A percentile compares a stretch with the other conserved stretches of the same genome.
These are phyloP conservation scores for Noturus placidus DNA, from an alignment of 2,113 vertebrate species.

Conservation along the genomic window DNA sequence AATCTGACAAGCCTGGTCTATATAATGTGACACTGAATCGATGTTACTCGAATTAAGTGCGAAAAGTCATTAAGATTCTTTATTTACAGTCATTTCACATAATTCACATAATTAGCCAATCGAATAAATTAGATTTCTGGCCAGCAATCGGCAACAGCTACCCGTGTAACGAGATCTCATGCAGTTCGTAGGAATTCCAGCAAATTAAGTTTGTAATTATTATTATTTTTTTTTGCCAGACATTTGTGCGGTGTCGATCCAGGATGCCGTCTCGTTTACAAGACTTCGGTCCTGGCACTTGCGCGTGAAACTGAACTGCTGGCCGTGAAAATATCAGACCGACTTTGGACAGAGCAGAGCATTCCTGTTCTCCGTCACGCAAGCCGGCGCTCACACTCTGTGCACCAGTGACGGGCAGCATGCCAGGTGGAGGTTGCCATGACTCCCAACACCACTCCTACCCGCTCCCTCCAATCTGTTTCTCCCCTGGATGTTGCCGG, in stretches of 20 bases:
- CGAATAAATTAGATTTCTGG: constrained; percentile 24
- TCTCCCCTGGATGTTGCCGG: constrained; percentile 81
- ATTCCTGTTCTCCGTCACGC: constrained; percentile 86
- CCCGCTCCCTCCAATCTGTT: constrained; percentile 20
- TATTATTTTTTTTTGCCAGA: neutral
- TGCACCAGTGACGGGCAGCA: constrained; percentile 84
- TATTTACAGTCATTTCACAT: constrained; percentile 20
- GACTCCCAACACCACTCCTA: constrained; percentile 82
- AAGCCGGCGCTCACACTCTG: constrained; percentile 81
- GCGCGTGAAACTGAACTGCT: neutral
- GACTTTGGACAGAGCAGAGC: constrained; percentile 83
- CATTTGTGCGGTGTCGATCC: neutral
- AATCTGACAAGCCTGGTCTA: constrained; percentile 16
- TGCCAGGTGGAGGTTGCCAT: constrained; percentile 97
- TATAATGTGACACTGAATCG: constrained; percentile 38
- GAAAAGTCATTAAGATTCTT: constrained; percentile 27
- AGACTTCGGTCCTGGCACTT: neutral
- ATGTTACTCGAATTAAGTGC: constrained; percentile 35
- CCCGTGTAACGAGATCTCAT: neutral
- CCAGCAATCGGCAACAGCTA: neutral
- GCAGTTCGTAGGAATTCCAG: neutral
- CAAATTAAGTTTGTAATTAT: neutral
- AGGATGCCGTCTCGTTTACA: neutral
- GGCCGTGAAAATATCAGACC: constrained; percentile 77
- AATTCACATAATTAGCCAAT: constrained; percentile 43